Percentiles rank a stretch among this genome's conserved stretches.
phyloP scores from a whole-genome alignment of 2,888 invertebrate species.

The Flabesymbios commensalis region DNA sequence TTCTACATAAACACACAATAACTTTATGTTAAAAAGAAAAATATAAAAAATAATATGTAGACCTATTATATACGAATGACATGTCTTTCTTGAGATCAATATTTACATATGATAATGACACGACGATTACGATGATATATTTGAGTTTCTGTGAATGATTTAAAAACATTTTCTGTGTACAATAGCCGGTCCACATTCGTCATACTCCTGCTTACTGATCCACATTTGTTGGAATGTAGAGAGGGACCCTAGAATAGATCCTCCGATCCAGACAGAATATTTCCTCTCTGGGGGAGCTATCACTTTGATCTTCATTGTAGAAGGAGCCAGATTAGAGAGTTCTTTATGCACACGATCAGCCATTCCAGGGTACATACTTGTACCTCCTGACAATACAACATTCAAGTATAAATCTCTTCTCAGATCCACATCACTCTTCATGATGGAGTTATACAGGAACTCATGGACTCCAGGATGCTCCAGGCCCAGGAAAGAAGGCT shows the following conservation, averaged over 20 bases:
- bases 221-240: slow-evolving; percentile 55
- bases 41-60: too few species aligned
- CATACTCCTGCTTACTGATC: slow-evolving; percentile 55
- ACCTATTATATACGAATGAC: too few species aligned
- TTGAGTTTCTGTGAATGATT: too few species aligned
- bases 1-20: too few species aligned
- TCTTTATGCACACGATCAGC: slow-evolving; percentile 45
- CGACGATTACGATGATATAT: too few species aligned
- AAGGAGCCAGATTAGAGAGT: slow-evolving; percentile 79
- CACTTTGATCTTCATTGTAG: slow-evolving; percentile 94
- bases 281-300: slow-evolving; percentile 89
- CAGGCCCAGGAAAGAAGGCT: slow-evolving; percentile 38
- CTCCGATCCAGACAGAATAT: slow-evolving; percentile 67
- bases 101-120: too few species aligned
- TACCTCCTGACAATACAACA: slow-evolving; percentile 70
- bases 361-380: slow-evolving; percentile 88
- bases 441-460: slow-evolving; percentile 47
- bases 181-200: slow-evolving; percentile 78
- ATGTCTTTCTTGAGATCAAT: too few species aligned
- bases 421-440: slow-evolving; percentile 52
- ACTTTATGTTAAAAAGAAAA: too few species aligned
- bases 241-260: slow-evolving; percentile 51
- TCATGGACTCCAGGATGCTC: slow-evolving; percentile 43
- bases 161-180: slow-evolving; percentile 98
- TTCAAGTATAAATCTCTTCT: slow-evolving; percentile 51